Base-by-base conservation (phyloP, 2,888 invertebrate genomes). In the Marronus borbonicus region DNA sequence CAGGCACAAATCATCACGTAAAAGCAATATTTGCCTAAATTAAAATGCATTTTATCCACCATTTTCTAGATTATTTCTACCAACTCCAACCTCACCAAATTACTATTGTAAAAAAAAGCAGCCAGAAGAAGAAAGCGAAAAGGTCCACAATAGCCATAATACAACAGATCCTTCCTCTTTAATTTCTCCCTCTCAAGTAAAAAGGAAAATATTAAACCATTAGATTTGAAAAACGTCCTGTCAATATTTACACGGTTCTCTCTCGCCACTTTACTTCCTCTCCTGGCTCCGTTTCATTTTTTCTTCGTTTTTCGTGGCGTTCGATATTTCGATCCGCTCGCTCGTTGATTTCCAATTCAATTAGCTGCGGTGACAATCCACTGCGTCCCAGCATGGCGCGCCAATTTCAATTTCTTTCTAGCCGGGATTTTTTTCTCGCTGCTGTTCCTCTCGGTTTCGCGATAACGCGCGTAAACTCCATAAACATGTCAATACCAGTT, bases 401-500 rank as follows among this genome's bases (percentile, higher is more conserved):
- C 28, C 52, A 52, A 52, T 69, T 69, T 52, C 31, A 69, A 69
- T 69, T 69, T 31, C 31, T 31, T 52, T 52, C 52, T 52, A 14
- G 28, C 50, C 28, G 10, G 49, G 24, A 28, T 28, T 69, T 69
- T 58, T 39, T 44, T 55, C 44, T 12, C 12, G 8, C 44, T 5
- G 31, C 44, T 10, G 58, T 58, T 58, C 72, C 12, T 17, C 12
- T 1, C 36, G 39, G 39, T 58, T 60, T 36, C 55, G 36, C 58
- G 72, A 58, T 36, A 58, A 39, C 55, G 20, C 68, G 50, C 24
- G 24, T 44, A 58, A 39, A 72, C 72, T 72, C 72, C 39, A 72
- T 72, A 72, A 72, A 72, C 72, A 72, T 72, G 72, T 72, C 72
- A 72, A 55, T 72, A 72, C 39, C 72, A 58, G 72, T 72, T 72